These are phyloP conservation scores for Hemitrygon akajei DNA, from an alignment of 2,797 vertebrate genomes.

Conservation along the genomic window DNA sequence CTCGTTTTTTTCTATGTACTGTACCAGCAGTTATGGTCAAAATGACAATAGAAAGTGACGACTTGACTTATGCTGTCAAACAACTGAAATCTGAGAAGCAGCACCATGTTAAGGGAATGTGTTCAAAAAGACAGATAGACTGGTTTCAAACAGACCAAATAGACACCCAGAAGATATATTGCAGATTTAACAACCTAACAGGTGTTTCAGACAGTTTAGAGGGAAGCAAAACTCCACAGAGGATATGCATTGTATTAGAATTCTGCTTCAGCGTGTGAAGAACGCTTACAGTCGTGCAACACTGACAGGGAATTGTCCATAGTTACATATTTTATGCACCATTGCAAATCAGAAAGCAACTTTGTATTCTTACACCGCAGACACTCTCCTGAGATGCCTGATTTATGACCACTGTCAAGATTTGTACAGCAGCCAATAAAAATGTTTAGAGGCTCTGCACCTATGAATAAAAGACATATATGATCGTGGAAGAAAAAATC, in stretches of 20 bases:
- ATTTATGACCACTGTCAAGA: conserved; percentile 39
- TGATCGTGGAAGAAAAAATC: conserved; percentile 34
- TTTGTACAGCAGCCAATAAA: conserved; percentile 40
- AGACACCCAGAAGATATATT: not conserved
- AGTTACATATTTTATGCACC: conserved; percentile 35
- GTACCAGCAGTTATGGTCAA: no score
- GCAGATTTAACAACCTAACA: conserved; percentile 22
- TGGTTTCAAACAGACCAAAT: conserved; percentile 11
- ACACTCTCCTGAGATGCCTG: conserved; percentile 13
- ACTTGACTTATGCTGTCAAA: conserved; percentile 14
- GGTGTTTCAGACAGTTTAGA: conserved; percentile 12
- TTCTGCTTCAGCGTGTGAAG: conserved; percentile 29
- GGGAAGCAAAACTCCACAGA: not conserved
- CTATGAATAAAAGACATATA: conserved; percentile 41
- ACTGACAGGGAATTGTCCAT: conserved; percentile 8
- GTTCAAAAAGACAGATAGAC: not conserved
- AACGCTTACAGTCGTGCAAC: conserved; percentile 15
- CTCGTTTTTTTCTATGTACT: no score
- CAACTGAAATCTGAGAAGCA: not conserved
- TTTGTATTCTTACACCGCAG: conserved; percentile 21
- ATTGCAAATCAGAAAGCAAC: conserved; percentile 19
- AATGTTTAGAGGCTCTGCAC: not conserved
- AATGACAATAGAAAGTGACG: no score
- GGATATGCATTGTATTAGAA: conserved; percentile 11
- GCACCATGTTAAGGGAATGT: not conserved